Evolutionary conservation across 2,888 invertebrate species (phyloP).

Genomic region (Frankliniella intonsa): DNA sequence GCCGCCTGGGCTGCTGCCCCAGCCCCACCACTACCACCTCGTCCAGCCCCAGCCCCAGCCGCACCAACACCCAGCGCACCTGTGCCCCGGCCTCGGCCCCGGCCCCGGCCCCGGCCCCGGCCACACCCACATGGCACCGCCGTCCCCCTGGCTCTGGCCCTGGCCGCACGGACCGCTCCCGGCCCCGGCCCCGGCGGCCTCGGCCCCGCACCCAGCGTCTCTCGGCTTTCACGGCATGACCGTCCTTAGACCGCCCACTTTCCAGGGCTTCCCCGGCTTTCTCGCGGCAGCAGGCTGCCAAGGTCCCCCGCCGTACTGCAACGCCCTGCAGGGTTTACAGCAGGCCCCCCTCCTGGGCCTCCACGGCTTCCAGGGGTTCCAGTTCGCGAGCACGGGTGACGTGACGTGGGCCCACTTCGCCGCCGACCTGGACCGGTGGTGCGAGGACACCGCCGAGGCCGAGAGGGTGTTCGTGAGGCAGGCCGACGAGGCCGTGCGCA

Average conservation of each 20-base stretch:
- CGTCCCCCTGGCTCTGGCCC: background rate
- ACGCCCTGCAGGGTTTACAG: background rate
- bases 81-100: too few species aligned
- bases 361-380: background rate
- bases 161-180: background rate
- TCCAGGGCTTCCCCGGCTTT: too few species aligned
- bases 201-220: background rate
- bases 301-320: too few species aligned
- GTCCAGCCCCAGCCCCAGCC: background rate
- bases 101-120: background rate
- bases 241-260: too few species aligned
- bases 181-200: background rate
- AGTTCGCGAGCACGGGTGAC: background rate
- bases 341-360: background rate
- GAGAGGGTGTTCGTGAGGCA: constrained; percentile 1
- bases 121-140: background rate
- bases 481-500: background rate
- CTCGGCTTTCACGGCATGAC: too few species aligned
- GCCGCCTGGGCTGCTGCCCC: background rate
- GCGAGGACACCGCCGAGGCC: background rate
- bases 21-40: background rate
- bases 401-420: background rate
- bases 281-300: too few species aligned
- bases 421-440: background rate
- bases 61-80: background rate